Conservation (phyloP, 2,888 invertebrate species). For the Cheilosia grossa region DNA sequence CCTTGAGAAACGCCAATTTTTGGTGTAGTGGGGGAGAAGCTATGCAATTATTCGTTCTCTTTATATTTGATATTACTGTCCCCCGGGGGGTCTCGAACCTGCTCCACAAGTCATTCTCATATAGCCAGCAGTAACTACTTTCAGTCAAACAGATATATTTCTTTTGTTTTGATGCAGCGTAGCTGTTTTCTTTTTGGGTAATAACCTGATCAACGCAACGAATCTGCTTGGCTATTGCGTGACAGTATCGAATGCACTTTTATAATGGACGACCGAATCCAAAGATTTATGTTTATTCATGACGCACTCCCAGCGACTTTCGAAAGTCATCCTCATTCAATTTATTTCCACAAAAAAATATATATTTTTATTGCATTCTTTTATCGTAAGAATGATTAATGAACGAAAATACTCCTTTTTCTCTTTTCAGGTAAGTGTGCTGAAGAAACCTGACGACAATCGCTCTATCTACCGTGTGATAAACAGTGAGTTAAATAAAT, state of each 20-base stretch:
- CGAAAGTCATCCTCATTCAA: constrained; percentile 17
- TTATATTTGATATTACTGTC: too few relatives aligned
- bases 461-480: constrained; percentile 25
- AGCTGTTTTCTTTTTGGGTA: too few relatives aligned
- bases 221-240: background rate
- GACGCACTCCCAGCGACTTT: background rate
- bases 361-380: constrained; percentile 39
- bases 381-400: constrained; percentile 68
- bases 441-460: constrained; percentile 38
- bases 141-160: too few relatives aligned
- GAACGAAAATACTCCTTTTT: constrained; percentile 22
- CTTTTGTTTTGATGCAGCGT: too few relatives aligned
- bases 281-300: constrained; percentile 7
- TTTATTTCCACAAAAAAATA: constrained; percentile 17
- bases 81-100: too few relatives aligned
- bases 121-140: too few relatives aligned
- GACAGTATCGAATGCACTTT: background rate
- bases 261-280: background rate
- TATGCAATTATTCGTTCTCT: too few relatives aligned
- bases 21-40: too few relatives aligned
- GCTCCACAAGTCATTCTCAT: too few relatives aligned
- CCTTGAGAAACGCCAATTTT: too few relatives aligned
- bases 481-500: constrained; percentile 54
- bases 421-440: constrained; percentile 53
- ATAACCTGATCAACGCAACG: too few relatives aligned